Conservation (phyloP, 2,797 vertebrate species). For the Anisognathus igniventris region DNA sequence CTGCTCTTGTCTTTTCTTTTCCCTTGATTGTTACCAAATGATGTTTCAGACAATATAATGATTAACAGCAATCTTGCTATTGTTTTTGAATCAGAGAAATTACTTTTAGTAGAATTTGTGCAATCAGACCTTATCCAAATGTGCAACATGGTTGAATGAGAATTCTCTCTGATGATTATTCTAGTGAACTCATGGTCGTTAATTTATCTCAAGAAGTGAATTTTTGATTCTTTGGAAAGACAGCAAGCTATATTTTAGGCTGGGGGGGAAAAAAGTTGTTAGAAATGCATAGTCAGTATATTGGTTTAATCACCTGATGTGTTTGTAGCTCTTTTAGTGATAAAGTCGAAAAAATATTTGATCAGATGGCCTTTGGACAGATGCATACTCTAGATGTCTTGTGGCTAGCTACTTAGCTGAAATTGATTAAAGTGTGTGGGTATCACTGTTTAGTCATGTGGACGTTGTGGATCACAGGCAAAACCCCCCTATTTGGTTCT, state of each 20-base stretch:
- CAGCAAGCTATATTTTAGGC: neutral
- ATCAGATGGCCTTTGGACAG: neutral
- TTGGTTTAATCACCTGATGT: neutral
- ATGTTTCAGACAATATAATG: constrained; percentile 3
- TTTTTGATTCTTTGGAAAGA: neutral
- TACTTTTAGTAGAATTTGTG: neutral
- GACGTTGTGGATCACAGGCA: neutral
- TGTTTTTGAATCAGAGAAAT: neutral
- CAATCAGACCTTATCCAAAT: neutral
- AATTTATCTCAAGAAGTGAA: neutral
- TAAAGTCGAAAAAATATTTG: neutral
- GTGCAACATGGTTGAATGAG: neutral
- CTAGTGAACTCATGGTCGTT: neutral
- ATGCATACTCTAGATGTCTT: neutral
- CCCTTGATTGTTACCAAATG: neutral
- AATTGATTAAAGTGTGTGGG: neutral
- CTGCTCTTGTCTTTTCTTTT: neutral
- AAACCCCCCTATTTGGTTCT: neutral
- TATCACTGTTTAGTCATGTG: neutral
- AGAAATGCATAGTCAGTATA: neutral
- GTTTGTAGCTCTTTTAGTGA: neutral
- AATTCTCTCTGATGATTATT: neutral
- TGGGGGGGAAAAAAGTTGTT: neutral
- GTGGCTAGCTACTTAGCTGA: neutral
- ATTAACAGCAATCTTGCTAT: neutral